Conservation (phyloP, 2,888 invertebrate species). For the Lycophotia porphyrea region DNA sequence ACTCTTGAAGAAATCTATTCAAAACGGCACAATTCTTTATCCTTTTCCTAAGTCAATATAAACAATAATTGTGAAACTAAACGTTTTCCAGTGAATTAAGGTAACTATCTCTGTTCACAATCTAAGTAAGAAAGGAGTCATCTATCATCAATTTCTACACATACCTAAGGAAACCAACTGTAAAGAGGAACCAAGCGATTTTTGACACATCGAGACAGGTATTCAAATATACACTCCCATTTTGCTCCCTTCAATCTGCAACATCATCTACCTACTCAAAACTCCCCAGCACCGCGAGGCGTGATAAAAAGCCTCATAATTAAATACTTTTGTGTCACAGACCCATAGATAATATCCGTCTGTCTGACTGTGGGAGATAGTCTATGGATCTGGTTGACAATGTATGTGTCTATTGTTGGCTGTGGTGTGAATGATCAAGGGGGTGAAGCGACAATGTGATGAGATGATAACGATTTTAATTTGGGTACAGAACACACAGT, state of each 20-base stretch:
- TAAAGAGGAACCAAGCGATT: neutral
- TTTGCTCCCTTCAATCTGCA: neutral
- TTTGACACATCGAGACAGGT: neutral
- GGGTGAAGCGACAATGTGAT: slow-evolving; percentile 40
- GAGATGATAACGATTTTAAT: slow-evolving; percentile 47
- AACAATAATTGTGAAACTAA: too few species aligned
- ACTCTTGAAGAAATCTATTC: neutral
- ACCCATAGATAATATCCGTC: slow-evolving; percentile 71
- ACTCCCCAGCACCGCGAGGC: slow-evolving; percentile 30
- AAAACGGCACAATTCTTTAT: neutral
- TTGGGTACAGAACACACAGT: neutral
- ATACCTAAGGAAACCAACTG: neutral
- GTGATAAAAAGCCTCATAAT: slow-evolving; percentile 72
- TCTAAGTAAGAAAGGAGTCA: neutral
- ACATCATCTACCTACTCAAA: slow-evolving; percentile 13
- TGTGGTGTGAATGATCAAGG: slow-evolving; percentile 23
- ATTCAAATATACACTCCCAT: neutral
- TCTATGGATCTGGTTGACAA: slow-evolving; percentile 44
- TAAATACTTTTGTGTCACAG: slow-evolving; percentile 69
- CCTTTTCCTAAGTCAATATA: neutral
- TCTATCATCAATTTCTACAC: neutral
- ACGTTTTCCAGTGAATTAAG: too few species aligned
- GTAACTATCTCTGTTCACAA: neutral
- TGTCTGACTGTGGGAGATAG: slow-evolving; percentile 68
- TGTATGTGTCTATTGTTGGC: slow-evolving; percentile 36